Evolutionary conservation across 2,113 vertebrate species (phyloP), one percentile per base, ranked within the genome.

Genomic region (Dromaius novaehollandiae): DNA sequence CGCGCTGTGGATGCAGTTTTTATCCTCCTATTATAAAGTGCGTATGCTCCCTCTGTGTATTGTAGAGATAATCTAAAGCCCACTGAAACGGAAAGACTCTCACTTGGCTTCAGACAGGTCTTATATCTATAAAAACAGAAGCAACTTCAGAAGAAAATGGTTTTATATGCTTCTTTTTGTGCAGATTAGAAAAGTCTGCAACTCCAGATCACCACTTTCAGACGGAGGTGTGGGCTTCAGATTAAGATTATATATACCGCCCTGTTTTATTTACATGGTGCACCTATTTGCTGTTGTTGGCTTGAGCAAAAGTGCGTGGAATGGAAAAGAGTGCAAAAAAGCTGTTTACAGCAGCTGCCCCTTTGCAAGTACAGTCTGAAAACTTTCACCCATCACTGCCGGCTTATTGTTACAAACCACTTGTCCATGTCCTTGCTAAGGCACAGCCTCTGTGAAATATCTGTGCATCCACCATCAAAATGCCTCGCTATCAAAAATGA

Each of bases 61-160:
- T 82, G 65, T 38, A 68, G 58, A 42, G 86, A 63, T 68, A 86
- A 94, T 88, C 80, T 90, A 92, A 95, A 89, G 24, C 55, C 40
- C 64, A 69, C 21, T 93, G 80, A 96, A 95, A 84, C 82, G 80
- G 69, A 92, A 97, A 88, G 75, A 34, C 30, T 85, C 38, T 84
- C 74, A 66, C 32, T 82, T 82, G 68, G 40, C 63, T 93, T 92
- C 78, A 90, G 53, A 92, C 26, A 90, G 12, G 38, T 86, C 22
- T 19, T 79, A 9, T 77, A 80, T 66, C 53, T 92, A n/a, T 66
- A 85, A 84, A 93, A 53, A 65, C 36, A 92, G 92, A 78, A 87
- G 9, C 9, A 73, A 2, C 65, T 85, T 22, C 15, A 82, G 86
- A 63, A 30, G 46, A 79, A 96, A 94, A 92, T 46, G 7, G 1